A percentile compares a stretch with the other conserved stretches of the same genome.
These are phyloP conservation scores for Graphium colonna DNA, from an alignment of 2,888 invertebrate genomes.

Conservation along the genomic window DNA sequence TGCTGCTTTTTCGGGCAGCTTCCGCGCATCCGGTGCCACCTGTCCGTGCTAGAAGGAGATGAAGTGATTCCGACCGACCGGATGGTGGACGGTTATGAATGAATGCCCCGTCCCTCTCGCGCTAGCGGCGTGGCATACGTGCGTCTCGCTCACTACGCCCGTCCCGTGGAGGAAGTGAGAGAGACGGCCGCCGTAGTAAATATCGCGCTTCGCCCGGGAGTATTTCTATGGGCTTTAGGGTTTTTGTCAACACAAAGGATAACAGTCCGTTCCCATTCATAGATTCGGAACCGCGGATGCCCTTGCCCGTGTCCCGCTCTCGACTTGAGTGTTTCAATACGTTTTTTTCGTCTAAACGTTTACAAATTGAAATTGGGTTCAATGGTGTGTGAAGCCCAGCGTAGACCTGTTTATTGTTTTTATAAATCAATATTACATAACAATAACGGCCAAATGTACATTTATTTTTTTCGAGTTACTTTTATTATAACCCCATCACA, in stretches of 20 bases:
- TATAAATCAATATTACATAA: too few species aligned
- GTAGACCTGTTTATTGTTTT: too few species aligned
- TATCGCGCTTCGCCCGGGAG: conserved; percentile 68
- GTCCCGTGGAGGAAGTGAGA: conserved; percentile 78
- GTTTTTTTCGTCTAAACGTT: too few species aligned
- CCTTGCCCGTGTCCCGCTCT: conserved; percentile 13
- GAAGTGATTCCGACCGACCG: conserved; percentile 74
- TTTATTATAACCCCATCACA: too few species aligned
- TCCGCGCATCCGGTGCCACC: conserved; percentile 76
- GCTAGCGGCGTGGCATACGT: conserved; percentile 41
- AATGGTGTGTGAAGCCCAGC: too few species aligned
- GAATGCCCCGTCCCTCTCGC: conserved; percentile 68
- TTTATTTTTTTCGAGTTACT: too few species aligned
- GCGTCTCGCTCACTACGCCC: conserved; percentile 68
- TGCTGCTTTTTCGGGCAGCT: conserved; percentile 61
- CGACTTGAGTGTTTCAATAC: neutral
- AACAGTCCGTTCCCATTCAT: conserved; percentile 62
- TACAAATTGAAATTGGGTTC: too few species aligned
- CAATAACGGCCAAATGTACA: too few species aligned
- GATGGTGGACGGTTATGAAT: conserved; percentile 79
- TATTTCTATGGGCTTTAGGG: conserved; percentile 61
- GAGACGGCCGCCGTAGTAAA: conserved; percentile 78
- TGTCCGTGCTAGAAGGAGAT: conserved; percentile 76
- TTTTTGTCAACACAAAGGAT: conserved; percentile 65
- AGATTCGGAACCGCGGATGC: conserved; percentile 33